These are phyloP conservation scores for Muntiacus reevesi DNA, from an alignment of 2,113 vertebrate species.

Conservation along the genomic window DNA sequence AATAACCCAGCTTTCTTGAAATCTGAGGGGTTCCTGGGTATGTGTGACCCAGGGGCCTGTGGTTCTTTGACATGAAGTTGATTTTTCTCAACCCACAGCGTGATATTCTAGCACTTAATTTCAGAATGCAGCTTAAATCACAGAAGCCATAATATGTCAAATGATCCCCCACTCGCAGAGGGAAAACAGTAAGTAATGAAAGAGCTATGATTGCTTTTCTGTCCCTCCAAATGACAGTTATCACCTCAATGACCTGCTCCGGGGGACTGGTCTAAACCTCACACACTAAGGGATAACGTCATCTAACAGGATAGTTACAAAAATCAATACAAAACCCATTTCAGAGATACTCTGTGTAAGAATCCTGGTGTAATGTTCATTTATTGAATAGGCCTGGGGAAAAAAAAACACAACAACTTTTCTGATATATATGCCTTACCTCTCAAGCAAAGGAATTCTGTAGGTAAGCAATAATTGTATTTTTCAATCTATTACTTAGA, in stretches of 20 bases:
- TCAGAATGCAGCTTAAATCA: conserved; percentile 99
- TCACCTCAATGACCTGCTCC: conserved; percentile 99
- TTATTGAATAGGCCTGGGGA: conserved; percentile 99
- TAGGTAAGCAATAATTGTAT: conserved; percentile 94
- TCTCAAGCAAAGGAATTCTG: conserved; percentile 91
- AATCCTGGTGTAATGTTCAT: conserved; percentile 95
- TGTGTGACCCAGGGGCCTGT: conserved; percentile 84
- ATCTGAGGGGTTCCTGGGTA: conserved; percentile 80
- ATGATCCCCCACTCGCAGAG: conserved; percentile 94
- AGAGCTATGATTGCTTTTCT: conserved; percentile 99
- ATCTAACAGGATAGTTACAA: conserved; percentile 99
- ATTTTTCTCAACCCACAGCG: conserved; percentile 95
- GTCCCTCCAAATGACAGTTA: conserved; percentile 99
- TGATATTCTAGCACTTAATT: conserved; percentile 99
- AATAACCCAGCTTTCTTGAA: neutral
- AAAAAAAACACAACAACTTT: conserved; percentile 90
- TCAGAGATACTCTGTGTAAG: conserved; percentile 96
- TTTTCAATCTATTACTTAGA: conserved; percentile 94
- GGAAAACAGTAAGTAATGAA: conserved; percentile 99
- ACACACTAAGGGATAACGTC: conserved; percentile 99
- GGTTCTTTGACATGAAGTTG: conserved; percentile 91
- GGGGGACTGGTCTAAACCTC: conserved; percentile 95
- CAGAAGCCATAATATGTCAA: conserved; percentile 99
- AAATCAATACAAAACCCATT: conserved; percentile 99
- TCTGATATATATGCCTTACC: conserved; percentile 94